Percentiles rank a stretch among this genome's conserved stretches.
phyloP scores from a whole-genome alignment of 2,113 vertebrate species.

The Hoplias malabaricus region DNA sequence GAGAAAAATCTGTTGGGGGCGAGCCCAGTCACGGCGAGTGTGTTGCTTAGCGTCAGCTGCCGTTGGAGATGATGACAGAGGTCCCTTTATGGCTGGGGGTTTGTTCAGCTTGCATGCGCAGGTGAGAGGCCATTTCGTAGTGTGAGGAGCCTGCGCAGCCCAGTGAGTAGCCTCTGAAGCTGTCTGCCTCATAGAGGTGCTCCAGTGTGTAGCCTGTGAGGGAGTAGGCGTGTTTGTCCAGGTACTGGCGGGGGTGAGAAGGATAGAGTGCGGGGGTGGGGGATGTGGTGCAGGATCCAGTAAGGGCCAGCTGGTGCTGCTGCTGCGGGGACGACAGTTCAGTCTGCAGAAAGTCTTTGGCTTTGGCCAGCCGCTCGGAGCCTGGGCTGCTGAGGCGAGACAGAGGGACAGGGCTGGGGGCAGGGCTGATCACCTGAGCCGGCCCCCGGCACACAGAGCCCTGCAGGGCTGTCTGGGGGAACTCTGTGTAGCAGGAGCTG shows the following conservation, averaged over 20 bases:
- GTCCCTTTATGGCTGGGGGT: constrained; percentile 90
- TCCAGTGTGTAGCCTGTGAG: constrained; percentile 92
- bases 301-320: constrained; percentile 75
- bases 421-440: constrained; percentile 78
- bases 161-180: constrained; percentile 86
- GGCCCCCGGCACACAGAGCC: constrained; percentile 77
- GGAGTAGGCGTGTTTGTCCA: constrained; percentile 93
- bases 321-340: constrained; percentile 84
- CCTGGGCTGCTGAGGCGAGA: constrained; percentile 88
- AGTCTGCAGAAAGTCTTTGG: constrained; percentile 88
- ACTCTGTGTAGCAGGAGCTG: constrained; percentile 79
- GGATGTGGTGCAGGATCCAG: constrained; percentile 77
- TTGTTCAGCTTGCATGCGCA: constrained; percentile 88
- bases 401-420: constrained; percentile 81
- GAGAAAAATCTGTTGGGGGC: background rate
- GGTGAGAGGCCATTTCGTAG: constrained; percentile 89
- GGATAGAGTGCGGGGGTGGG: constrained; percentile 82
- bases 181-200: constrained; percentile 91
- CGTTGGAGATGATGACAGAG: constrained; percentile 96
- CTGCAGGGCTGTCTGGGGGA: constrained; percentile 76
- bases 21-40: background rate
- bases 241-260: constrained; percentile 79
- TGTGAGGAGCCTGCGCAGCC: constrained; percentile 85
- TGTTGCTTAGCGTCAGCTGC: constrained; percentile 81
- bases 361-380: constrained; percentile 84